These are phyloP conservation scores for Hypotaenidia philippensis DNA, from an alignment of 2,797 vertebrate species.

Conservation along the genomic window DNA sequence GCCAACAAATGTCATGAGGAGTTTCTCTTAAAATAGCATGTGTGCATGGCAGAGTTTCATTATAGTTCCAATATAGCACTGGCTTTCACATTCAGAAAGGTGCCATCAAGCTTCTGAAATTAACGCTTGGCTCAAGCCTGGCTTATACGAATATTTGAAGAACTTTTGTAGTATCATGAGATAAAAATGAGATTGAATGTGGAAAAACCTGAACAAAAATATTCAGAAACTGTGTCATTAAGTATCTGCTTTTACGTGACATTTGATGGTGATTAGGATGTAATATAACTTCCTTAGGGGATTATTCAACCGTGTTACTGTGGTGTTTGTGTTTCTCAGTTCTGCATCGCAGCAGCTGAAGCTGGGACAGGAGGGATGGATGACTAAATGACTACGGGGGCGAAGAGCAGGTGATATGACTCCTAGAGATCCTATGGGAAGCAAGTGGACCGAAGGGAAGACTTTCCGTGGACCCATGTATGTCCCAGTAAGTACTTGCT, in stretches of 20 bases:
- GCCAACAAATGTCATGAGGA: neutral
- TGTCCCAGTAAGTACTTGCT: neutral
- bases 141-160: neutral
- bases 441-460: neutral
- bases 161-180: neutral
- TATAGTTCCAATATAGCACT: neutral
- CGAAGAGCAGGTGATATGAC: neutral
- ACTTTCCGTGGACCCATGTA: fast-evolving
- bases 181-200: neutral
- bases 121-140: neutral
- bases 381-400: neutral
- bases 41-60: neutral
- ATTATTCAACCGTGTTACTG: neutral
- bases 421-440: neutral
- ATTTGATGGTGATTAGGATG: neutral
- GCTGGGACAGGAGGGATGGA: neutral
- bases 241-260: neutral
- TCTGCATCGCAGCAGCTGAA: neutral
- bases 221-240: neutral
- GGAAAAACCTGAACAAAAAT: neutral
- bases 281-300: neutral
- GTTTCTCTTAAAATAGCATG: neutral
- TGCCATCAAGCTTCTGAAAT: neutral
- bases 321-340: neutral
- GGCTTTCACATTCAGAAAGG: neutral